Evolutionary conservation across 1,140 invertebrate genomes (phyloP).

Genomic region (Pogonognathellus flavescens): DNA sequence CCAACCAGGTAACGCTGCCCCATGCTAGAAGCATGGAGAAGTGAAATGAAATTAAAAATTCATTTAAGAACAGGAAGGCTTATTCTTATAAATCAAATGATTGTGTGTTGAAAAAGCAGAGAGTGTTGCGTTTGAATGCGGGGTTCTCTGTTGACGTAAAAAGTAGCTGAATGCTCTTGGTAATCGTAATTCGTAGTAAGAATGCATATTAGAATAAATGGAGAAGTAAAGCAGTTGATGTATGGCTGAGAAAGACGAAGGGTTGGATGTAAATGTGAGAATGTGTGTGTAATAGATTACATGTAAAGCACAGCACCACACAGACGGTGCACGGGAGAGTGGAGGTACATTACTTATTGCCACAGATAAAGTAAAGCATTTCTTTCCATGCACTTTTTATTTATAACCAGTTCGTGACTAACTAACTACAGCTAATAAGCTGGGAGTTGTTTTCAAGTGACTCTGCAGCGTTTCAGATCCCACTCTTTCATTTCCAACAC

Average conservation of each 20-base stretch:
- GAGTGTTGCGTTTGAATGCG: background rate
- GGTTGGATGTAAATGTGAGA: slow-evolving; percentile 10
- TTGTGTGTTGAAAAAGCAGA: too few species aligned
- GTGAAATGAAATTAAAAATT: background rate
- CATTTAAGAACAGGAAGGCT: too few species aligned
- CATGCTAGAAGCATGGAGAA: background rate
- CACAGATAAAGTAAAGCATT: background rate
- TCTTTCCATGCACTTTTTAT: slow-evolving; percentile 31
- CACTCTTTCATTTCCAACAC: slow-evolving; percentile 26
- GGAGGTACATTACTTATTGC: background rate
- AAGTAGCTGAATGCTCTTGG: slow-evolving; percentile 22
- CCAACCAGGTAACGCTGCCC: too few species aligned
- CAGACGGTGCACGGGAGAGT: background rate
- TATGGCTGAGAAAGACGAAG: too few species aligned
- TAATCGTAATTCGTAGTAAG: slow-evolving; percentile 13
- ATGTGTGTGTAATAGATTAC: background rate
- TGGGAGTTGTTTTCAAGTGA: slow-evolving; percentile 39
- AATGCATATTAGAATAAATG: background rate
- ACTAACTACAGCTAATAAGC: slow-evolving; percentile 32
- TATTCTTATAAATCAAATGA: too few species aligned
- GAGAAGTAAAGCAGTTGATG: too few species aligned
- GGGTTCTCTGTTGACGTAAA: slow-evolving; percentile 31
- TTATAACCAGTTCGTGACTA: slow-evolving; percentile 50
- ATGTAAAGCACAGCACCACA: slow-evolving; percentile 2
- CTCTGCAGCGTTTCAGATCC: slow-evolving; percentile 4